A percentile compares a stretch with the other conserved stretches of the same genome.
These are phyloP conservation scores for Centrocercus urophasianus DNA, from an alignment of 2,113 vertebrate species.

Conservation along the genomic window DNA sequence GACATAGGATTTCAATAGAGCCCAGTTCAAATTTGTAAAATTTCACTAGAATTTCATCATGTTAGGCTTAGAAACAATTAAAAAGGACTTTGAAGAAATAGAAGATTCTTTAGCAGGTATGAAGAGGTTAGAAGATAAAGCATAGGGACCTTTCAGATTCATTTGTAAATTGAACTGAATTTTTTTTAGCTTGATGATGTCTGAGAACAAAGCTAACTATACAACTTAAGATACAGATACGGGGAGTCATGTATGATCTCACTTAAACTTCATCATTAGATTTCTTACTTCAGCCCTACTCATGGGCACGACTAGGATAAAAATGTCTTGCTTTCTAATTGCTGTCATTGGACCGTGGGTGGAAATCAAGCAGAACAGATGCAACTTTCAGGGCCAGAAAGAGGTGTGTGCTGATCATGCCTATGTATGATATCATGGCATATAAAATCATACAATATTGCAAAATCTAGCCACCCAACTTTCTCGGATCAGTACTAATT, in stretches of 20 bases:
- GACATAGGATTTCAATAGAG: not conserved
- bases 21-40: not conserved
- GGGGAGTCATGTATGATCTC: not conserved
- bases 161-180: not conserved
- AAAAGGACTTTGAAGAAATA: not conserved
- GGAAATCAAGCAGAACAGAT: not conserved
- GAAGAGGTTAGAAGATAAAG: not conserved
- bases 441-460: not conserved
- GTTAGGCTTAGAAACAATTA: not conserved
- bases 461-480: constrained; percentile 6
- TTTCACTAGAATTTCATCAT: not conserved
- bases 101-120: not conserved
- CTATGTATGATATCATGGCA: not conserved
- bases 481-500: constrained; percentile 47
- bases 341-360: not conserved
- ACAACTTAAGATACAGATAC: not conserved
- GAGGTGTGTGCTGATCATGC: not conserved
- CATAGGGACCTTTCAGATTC: fast-evolving
- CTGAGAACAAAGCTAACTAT: not conserved
- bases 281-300: not conserved
- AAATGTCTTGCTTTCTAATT: constrained; percentile 15
- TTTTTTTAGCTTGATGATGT: not conserved
- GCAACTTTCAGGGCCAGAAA: not conserved
- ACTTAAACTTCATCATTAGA: not conserved
- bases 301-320: not conserved